Conservation (phyloP, 2,797 vertebrate genomes). For the Pipistrellus nathusii region DNA sequence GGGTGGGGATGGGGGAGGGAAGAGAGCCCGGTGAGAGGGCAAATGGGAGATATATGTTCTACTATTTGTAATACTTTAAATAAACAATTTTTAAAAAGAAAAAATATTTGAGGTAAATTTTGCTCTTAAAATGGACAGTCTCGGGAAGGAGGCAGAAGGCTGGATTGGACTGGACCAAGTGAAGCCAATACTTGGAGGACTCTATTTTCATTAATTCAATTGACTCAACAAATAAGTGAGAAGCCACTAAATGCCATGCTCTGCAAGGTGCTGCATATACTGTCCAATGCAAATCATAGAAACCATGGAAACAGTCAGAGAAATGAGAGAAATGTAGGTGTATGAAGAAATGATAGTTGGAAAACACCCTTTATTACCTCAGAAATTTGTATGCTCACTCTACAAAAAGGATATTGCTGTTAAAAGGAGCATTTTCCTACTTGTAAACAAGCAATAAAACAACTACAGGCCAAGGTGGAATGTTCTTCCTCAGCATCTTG, state of each 20-base stretch:
- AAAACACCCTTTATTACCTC: conserved; percentile 33
- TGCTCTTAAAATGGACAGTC: conserved; percentile 46
- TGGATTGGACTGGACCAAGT: not conserved
- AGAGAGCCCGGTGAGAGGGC: too few species aligned
- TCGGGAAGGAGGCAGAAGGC: not conserved
- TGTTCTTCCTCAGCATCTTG: not conserved
- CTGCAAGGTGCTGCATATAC: not conserved
- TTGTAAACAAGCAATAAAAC: not conserved
- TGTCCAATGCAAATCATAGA: not conserved
- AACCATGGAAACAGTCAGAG: not conserved
- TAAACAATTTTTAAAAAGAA: too few species aligned
- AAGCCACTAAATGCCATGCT: not conserved
- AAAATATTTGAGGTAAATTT: not conserved
- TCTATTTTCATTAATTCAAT: not conserved
- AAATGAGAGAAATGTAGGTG: not conserved
- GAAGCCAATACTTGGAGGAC: not conserved
- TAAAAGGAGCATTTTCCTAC: conserved; percentile 36
- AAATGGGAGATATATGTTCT: too few species aligned
- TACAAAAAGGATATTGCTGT: not conserved
- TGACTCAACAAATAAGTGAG: conserved; percentile 27
- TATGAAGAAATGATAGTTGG: not conserved
- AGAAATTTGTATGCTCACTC: not conserved
- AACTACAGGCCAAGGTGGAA: not conserved
- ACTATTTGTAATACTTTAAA: too few species aligned
- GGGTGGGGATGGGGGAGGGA: too few species aligned